Evolutionary conservation across 2,888 invertebrate species (phyloP).

Genomic region (Cartodere bifasciata): DNA sequence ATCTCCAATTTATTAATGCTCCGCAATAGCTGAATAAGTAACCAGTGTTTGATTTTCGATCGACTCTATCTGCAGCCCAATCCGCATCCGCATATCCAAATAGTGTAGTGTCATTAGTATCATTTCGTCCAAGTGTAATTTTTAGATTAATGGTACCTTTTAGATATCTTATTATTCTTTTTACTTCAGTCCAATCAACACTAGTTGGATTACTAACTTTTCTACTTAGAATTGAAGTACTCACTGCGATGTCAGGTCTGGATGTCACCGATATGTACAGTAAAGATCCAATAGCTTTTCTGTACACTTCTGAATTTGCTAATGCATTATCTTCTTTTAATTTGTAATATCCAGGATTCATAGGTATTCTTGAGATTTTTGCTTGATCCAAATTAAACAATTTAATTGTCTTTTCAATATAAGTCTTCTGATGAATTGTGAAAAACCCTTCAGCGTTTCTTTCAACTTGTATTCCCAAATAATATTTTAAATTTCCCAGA

Average conservation of each 20-base stretch:
- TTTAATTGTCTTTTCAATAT: too few species aligned
- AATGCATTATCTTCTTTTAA: background rate
- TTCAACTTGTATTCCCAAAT: constrained; percentile 10
- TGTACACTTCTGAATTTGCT: constrained; percentile 11
- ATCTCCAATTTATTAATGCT: constrained; percentile 22
- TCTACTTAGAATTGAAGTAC: constrained; percentile 19
- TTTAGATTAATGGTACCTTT: constrained; percentile 15
- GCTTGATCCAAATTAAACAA: constrained; percentile 9
- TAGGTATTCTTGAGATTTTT: constrained; percentile 10
- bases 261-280: too few species aligned
- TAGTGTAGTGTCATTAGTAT: constrained; percentile 3
- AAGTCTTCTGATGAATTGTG: too few species aligned
- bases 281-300: too few species aligned
- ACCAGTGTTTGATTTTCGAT: constrained; percentile 24
- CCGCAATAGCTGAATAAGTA: constrained; percentile 17
- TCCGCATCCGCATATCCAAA: constrained; percentile 25
- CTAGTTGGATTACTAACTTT: constrained; percentile 17
- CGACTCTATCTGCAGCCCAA: constrained; percentile 22
- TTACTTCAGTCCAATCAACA: constrained; percentile 21
- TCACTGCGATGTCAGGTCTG: constrained; percentile 20
- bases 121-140: constrained; percentile 11
- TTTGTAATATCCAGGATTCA: constrained; percentile 8
- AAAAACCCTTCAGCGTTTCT: too few species aligned
- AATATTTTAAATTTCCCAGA: constrained; percentile 10
- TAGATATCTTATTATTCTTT: constrained; percentile 19